A percentile compares a stretch with the other conserved stretches of the same genome.
Conservation (phyloP, 1,140 invertebrate genomes). For the Leguminivora glycinivorella region DNA sequence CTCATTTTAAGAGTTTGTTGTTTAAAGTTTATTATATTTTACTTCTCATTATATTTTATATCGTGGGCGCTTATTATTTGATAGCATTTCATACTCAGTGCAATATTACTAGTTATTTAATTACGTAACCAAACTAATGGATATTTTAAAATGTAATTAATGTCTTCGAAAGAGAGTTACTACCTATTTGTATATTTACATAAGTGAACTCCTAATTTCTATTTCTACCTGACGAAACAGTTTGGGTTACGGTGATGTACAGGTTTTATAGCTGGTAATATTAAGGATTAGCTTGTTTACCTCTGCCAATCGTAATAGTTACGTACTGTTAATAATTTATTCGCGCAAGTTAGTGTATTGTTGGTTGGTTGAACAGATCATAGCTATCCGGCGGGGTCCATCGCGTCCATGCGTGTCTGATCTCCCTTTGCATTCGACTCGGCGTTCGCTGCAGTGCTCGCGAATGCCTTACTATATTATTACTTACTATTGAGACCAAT, state of each 20-base stretch:
- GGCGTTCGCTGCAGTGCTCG: slow-evolving; percentile 49
- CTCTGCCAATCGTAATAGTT: slow-evolving; percentile 79
- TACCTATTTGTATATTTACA: slow-evolving; percentile 78
- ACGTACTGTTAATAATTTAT: slow-evolving; percentile 78
- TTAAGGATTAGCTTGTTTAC: slow-evolving; percentile 79
- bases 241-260: slow-evolving; percentile 79
- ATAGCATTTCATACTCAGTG: slow-evolving; percentile 81
- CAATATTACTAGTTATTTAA: slow-evolving; percentile 83
- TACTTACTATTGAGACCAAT: slow-evolving; percentile 75
- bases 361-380: slow-evolving; percentile 65
- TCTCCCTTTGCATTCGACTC: slow-evolving; percentile 5
- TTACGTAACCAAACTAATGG: slow-evolving; percentile 81
- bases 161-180: slow-evolving; percentile 73
- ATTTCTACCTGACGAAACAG: slow-evolving; percentile 68
- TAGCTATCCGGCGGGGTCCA: slow-evolving; percentile 65
- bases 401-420: slow-evolving; percentile 10
- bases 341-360: slow-evolving; percentile 75
- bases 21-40: slow-evolving; percentile 69
- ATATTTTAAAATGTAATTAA: slow-evolving; percentile 78
- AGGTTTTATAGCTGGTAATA: slow-evolving; percentile 79
- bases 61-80: slow-evolving; percentile 79
- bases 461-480: slow-evolving; percentile 65
- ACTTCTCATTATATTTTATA: slow-evolving; percentile 49
- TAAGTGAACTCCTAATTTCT: slow-evolving; percentile 75
- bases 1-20: slow-evolving; percentile 66